Base-by-base conservation (phyloP, 2,797 vertebrate species). In the Odontamblyopus lacepedii region DNA sequence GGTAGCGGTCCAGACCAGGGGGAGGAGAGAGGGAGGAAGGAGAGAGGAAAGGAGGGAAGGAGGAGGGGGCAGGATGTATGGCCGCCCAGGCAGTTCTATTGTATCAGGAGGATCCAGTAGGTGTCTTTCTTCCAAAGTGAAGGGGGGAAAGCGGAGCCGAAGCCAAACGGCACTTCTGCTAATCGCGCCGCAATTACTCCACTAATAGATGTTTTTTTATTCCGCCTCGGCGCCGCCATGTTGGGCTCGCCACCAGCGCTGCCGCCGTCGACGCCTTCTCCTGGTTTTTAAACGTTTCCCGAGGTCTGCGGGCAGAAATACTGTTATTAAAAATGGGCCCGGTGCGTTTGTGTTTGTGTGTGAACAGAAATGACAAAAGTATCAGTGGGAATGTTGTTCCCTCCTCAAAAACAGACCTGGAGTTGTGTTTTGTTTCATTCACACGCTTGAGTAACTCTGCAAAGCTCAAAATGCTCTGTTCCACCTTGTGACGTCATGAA, bases 31-130 rank as follows among this genome's bases (percentile, higher is more conserved):
- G 81, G 85, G 86, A 70, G 76, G 84, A 86, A 87, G 89, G 75
- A 86, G 87, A 81, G 41, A 3, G 41, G 86, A 85, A 80, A 57
- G 89, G 77, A 83, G 87, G 79, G 91, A 23, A 85, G 84, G 93
- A 78, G 92, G 85, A 84, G 93, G 93, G 88, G 87, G 92, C 89
- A 94, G 93, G 92, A 94, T 94, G 93, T 94, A 94, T 93, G 93
- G 92, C 88, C 89, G 84, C 83, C 88, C 86, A 93, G 88, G 89
- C 91, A 89, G 91, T 87, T 94, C 91, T 95, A 94, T 95, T 94
- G 94, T 95, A 95, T 95, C 94, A 95, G 93, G 91, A 92, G 86
- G 86, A 87, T 91, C 89, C 94, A 95, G 94, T 92, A 92, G 93
- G 93, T 93, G 91, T 88, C 78, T 91, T 94, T 90, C 91, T 92